These are phyloP conservation scores for Phengaris arion DNA, from an alignment of 2,888 invertebrate genomes.

Conservation along the genomic window DNA sequence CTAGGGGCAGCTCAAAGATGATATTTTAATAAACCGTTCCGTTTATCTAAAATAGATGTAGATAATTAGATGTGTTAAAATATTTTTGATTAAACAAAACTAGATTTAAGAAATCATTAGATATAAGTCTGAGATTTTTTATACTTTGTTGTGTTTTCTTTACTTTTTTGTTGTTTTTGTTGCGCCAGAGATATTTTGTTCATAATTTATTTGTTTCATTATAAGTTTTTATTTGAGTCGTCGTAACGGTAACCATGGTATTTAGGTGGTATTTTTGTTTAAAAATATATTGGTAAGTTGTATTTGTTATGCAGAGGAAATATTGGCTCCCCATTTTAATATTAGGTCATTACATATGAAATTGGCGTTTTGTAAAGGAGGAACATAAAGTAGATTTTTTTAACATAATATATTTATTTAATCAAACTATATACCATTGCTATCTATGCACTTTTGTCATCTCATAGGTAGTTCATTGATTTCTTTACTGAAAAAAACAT, in stretches of 20 bases:
- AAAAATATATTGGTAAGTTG: background rate
- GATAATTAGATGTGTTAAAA: slow-evolving; percentile 32
- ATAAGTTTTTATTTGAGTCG: background rate
- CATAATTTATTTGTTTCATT: background rate
- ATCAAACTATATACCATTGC: no score
- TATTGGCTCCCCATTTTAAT: background rate
- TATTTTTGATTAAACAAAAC: slow-evolving; percentile 33
- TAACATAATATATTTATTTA: no score
- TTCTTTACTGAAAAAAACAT: no score
- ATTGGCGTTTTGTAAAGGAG: no score
- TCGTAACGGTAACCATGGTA: slow-evolving; percentile 25
- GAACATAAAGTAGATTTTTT: no score
- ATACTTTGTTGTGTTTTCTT: background rate
- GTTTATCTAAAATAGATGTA: slow-evolving; percentile 35
- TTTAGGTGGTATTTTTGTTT: slow-evolving; percentile 1
- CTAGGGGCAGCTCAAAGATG: slow-evolving; percentile 38
- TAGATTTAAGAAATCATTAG: slow-evolving; percentile 36
- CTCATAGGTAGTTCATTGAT: no score
- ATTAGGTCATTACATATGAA: no score
- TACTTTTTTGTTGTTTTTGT: slow-evolving; percentile 8
- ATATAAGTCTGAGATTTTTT: slow-evolving; percentile 26
- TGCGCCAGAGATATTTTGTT: background rate
- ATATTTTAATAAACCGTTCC: slow-evolving; percentile 40
- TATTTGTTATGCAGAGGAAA: background rate
- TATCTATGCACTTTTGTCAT: no score